These are phyloP conservation scores for Scatophagus argus DNA, from an alignment of 2,113 vertebrate species.

Conservation along the genomic window DNA sequence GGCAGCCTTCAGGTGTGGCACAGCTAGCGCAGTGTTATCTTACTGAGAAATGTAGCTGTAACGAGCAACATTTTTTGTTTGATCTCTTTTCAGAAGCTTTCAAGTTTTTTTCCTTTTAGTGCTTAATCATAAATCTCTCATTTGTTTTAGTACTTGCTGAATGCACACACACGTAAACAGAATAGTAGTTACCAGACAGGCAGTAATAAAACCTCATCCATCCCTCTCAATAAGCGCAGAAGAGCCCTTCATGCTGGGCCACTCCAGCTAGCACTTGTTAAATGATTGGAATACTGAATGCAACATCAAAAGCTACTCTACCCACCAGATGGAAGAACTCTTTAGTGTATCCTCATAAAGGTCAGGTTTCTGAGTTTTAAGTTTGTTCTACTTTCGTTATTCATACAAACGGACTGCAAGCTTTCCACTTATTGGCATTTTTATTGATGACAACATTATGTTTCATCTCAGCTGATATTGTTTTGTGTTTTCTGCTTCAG, in stretches of 20 bases:
- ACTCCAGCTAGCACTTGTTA: slow-evolving; percentile 67
- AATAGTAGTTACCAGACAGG: slow-evolving; percentile 17
- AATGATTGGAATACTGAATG: slow-evolving; percentile 68
- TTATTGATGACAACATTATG: slow-evolving; percentile 20
- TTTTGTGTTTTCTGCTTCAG: slow-evolving; percentile 2
- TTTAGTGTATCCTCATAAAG: slow-evolving; percentile 51
- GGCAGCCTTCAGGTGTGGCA: slow-evolving; percentile 37
- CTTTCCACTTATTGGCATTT: slow-evolving; percentile 42
- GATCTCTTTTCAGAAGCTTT: slow-evolving; percentile 26
- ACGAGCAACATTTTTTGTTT: slow-evolving; percentile 14
- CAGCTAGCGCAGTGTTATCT: slow-evolving; percentile 12
- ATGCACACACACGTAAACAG: slow-evolving; percentile 27
- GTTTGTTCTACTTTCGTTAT: slow-evolving; percentile 43
- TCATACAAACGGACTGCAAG: not conserved
- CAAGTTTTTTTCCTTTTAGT: not conserved
- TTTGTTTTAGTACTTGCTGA: slow-evolving; percentile 14
- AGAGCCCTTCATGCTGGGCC: slow-evolving; percentile 56
- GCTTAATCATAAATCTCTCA: slow-evolving; percentile 38
- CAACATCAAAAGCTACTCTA: slow-evolving; percentile 62
- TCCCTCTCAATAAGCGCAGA: slow-evolving; percentile 56
- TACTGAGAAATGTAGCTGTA: not conserved
- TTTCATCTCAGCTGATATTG: slow-evolving; percentile 16
- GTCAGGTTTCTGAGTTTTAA: slow-evolving; percentile 38
- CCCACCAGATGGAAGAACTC: slow-evolving; percentile 49
- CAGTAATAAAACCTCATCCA: slow-evolving; percentile 58